A percentile compares a stretch with the other conserved stretches of the same genome.
These are phyloP conservation scores for Rhea americana DNA, from an alignment of 2,113 vertebrate species.

Conservation along the genomic window DNA sequence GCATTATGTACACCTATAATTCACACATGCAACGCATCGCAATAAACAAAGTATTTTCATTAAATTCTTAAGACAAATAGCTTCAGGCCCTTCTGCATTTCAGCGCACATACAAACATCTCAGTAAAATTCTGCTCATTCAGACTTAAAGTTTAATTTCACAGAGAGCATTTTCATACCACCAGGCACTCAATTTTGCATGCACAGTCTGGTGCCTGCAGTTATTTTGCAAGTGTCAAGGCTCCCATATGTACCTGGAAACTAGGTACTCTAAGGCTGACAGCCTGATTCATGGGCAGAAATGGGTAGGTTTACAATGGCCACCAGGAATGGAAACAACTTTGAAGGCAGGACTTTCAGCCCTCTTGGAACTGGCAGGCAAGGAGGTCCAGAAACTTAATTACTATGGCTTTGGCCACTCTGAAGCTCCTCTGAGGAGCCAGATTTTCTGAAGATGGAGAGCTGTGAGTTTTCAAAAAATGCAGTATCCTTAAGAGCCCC, in stretches of 20 bases:
- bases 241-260: background rate
- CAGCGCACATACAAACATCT: background rate
- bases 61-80: background rate
- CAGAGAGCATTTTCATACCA: fast-evolving
- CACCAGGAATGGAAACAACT: fast-evolving
- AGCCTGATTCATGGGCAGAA: background rate
- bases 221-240: background rate
- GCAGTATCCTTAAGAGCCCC: background rate
- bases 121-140: fast-evolving
- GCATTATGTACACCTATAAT: fast-evolving
- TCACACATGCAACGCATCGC: fast-evolving
- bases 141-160: background rate
- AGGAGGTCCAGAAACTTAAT: background rate
- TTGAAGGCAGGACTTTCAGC: background rate
- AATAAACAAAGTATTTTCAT: background rate
- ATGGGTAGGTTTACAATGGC: fast-evolving
- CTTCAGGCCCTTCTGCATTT: background rate
- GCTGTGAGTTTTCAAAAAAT: background rate
- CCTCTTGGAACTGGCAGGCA: fast-evolving
- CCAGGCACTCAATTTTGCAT: fast-evolving
- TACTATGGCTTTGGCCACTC: fast-evolving
- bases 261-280: background rate
- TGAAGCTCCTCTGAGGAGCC: fast-evolving
- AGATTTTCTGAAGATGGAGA: background rate
- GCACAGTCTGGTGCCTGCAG: background rate